These are phyloP conservation scores for Cydia pomonella DNA, from an alignment of 1,140 invertebrate genomes.

Conservation along the genomic window DNA sequence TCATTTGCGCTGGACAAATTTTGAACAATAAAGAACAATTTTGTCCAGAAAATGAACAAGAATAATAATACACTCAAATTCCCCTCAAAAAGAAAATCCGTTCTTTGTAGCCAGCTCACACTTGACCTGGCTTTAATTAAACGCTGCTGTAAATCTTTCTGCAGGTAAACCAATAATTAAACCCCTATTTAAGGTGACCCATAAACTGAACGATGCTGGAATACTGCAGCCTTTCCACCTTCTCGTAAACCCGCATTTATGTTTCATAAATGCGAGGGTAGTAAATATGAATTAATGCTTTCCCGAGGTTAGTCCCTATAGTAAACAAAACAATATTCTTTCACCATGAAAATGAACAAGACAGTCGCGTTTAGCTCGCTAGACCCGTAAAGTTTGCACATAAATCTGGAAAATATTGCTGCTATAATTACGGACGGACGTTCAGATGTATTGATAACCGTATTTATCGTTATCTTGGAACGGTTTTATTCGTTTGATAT, in stretches of 20 bases:
- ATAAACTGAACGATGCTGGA: conserved; percentile 63
- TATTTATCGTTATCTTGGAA: conserved; percentile 28
- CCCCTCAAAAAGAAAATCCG: background rate
- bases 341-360: conserved; percentile 53
- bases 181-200: conserved; percentile 66
- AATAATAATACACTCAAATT: conserved; percentile 30
- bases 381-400: conserved; percentile 16
- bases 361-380: background rate
- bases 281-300: conserved; percentile 77
- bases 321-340: conserved; percentile 56
- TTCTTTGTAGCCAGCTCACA: conserved; percentile 20
- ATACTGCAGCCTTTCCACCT: conserved; percentile 70
- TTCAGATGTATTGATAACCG: background rate
- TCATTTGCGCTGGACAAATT: too few species aligned
- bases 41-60: conserved; percentile 27
- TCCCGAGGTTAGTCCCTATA: conserved; percentile 64
- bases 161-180: conserved; percentile 59
- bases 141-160: conserved; percentile 57
- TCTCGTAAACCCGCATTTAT: conserved; percentile 73
- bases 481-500: conserved; percentile 10
- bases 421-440: conserved; percentile 17
- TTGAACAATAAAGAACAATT: background rate
- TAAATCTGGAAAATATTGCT: conserved; percentile 23
- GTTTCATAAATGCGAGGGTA: conserved; percentile 74
- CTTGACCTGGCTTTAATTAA: conserved; percentile 57